Evolutionary conservation across 2,888 invertebrate species (phyloP), one percentile per base, ranked within the genome.

Genomic region (Caradrina clavipalpis): DNA sequence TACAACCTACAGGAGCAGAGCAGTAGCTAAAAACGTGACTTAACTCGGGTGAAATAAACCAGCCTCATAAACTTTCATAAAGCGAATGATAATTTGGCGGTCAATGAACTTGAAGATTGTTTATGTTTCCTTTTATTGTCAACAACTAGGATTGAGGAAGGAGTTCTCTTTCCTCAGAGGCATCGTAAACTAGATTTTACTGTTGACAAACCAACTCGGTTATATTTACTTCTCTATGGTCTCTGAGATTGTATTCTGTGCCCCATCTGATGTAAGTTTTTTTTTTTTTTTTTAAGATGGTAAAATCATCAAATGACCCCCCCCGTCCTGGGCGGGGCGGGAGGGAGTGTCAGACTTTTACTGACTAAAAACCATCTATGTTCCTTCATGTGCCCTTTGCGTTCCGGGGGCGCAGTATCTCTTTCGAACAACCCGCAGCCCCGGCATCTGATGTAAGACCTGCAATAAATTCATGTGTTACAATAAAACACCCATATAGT

Each of bases 81-180:
- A 56, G 50, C 42, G 26, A 76, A 69, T 60, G 35, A 55, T 58
- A 55, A 66, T 78, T 35, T 65, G 50, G 21, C n/a, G 61, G 65
- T 51, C 65, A 58, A 19, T 50, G 73, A 76, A 57, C 57, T 21
- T 26, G 56, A 71, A 68, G 49, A 54, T 35, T 54, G 57, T 72
- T 65, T 73, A 63, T 49, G n/a, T 13, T 73, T 35, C 50, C 2
- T 73, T 71, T 71, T 56, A 65, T 73, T 56, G 35, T 71, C 35
- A 45, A 51, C 49, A 73, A 54, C 11, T 55, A 15, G 19, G 19
- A 47, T 39, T n/a, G 49, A 22, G 17, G 10, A 31, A 55, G 22
- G 42, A 22, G 54, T 11, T 64, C 55, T 35, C 7, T 45, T 49
- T 55, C 6, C 49, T 50, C 49, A 50, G 31, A 17, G 17, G 19